phyloP scores from a whole-genome alignment of 30 jellyfish, hydroid and myxozoan species.

The Cassiopea andromeda region DNA sequence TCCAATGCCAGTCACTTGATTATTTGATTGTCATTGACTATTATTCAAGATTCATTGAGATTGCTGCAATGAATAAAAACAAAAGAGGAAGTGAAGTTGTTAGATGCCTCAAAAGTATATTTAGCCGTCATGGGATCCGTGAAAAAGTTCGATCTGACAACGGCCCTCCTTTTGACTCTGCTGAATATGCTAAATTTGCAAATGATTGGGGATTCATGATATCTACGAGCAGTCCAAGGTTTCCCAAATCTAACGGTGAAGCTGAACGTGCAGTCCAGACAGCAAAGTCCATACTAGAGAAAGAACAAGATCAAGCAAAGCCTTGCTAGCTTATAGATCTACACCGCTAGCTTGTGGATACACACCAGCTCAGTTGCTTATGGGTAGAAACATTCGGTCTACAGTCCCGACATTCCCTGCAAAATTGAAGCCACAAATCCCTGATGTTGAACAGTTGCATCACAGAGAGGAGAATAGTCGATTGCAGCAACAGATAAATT shows the following conservation, averaged over 20 bases:
- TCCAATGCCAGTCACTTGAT: conserved; percentile 11
- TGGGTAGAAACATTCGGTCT: not conserved
- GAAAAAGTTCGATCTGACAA: conserved; percentile 8
- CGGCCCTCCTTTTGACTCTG: conserved; percentile 11
- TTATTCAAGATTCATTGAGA: not conserved
- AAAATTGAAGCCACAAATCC: not conserved
- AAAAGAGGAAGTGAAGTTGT: conserved; percentile 16
- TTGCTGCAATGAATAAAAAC: conserved; percentile 6
- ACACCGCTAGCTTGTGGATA: not conserved
- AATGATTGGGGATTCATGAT: not conserved
- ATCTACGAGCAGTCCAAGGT: not conserved
- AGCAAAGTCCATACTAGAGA: not conserved
- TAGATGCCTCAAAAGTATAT: not conserved
- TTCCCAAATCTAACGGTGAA: not conserved
- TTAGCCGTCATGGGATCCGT: conserved; percentile 38
- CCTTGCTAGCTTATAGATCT: not conserved
- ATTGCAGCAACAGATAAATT: not conserved
- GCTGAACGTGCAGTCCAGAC: not conserved
- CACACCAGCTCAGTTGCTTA: not conserved
- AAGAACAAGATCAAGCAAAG: not conserved
- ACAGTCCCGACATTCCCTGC: not conserved
- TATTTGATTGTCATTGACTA: not conserved
- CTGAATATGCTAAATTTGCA: conserved; percentile 20
- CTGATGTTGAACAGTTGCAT: not conserved
- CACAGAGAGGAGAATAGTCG: not conserved